Evolutionary conservation across 2,113 vertebrate genomes (phyloP), one percentile per base, ranked within the genome.

Genomic region (Pangasianodon hypophthalmus): DNA sequence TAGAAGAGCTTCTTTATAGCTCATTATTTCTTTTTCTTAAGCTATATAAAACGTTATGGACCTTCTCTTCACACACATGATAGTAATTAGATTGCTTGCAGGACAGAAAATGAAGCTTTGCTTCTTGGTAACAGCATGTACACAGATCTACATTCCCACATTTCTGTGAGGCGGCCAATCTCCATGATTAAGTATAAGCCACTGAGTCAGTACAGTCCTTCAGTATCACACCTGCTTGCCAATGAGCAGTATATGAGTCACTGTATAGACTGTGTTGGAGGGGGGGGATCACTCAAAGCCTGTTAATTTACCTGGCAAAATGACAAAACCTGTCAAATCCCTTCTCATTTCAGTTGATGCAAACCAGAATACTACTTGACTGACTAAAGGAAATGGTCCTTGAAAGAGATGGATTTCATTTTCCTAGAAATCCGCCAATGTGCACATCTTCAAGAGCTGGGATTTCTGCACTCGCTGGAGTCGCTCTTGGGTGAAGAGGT

Each of bases 351-450:
- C 37, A 75, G 88, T 46, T 48, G 50, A 84, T 46, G 37, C 62
- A 84, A 88, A 88, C 88, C 80, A 69, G 64, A 6, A 10, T 48
- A 29, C 46, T 50, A 69, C 50, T 82, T 56, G 73, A 48, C 44
- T 50, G 62, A 21, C 26, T 84, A 71, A 32, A 85, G 69, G 67
- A 89, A 89, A 54, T 62, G 41, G 6, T 58, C 0, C 64, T 75
- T 77, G 88, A 75, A 77, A 89, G 81, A 75, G 67, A 88, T n/a
- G 37, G 88, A 88, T 88, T 88, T 84, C 13, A 82, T 62, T 89
- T 89, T 89, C 32, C 64, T 44, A 84, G 87, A 83, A 50, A 73
- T 58, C 29, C 7, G 29, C 69, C 50, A 56, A 5, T 6, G 41
- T 4, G 24, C 11, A 14, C 9, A 8, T 10, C 48, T 29, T 67